Evolutionary conservation across 2,888 invertebrate genomes (phyloP), one percentile per base, ranked within the genome.

Genomic region (Trichogramma dendrolimi): DNA sequence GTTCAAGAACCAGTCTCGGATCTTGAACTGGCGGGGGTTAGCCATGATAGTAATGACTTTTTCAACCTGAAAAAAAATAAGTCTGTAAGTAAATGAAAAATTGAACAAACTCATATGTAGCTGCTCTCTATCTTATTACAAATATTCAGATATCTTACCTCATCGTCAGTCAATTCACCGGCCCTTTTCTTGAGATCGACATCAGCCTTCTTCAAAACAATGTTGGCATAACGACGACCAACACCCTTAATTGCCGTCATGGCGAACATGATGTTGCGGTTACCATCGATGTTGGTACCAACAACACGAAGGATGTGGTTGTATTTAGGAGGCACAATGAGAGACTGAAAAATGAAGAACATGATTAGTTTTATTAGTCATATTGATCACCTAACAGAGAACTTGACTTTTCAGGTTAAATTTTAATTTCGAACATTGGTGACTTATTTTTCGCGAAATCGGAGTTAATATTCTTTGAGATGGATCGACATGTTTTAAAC

Each of bases 251-350:
- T 98, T 67, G 98, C 94, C 49, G 98, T 99, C 87, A 99, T 89
- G 71, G 99, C 99, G 81, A 96, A 98, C 90, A 96, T 95, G 70
- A 99, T 94, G 82, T 98, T 99, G 66, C 91, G 86, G 81, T 93
- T 92, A 80, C 99, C 99, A 87, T 99, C 98, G 75, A 99, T 99
- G 81, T 99, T 99, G 82, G 99, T 99, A 88, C 94, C 93, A 89
- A 98, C 91, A 78, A 99, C 94, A 96, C 99, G 99, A 85, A 99
- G 91, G 87, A 99, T 99, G 85, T 99, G 99, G 83, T 99, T 98
- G 81, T 99, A 99, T 83, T 97, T 97, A 79, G 98, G 98, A 75
- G 99, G 98, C 75, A 98, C 90, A 71, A 99, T 94, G 81, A 99
- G 88, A 82, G 95, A 90, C 94, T 94, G 83, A 70, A 89, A 66